Base-by-base conservation (phyloP, 2,113 vertebrate genomes). In the Apteryx owenii region DNA sequence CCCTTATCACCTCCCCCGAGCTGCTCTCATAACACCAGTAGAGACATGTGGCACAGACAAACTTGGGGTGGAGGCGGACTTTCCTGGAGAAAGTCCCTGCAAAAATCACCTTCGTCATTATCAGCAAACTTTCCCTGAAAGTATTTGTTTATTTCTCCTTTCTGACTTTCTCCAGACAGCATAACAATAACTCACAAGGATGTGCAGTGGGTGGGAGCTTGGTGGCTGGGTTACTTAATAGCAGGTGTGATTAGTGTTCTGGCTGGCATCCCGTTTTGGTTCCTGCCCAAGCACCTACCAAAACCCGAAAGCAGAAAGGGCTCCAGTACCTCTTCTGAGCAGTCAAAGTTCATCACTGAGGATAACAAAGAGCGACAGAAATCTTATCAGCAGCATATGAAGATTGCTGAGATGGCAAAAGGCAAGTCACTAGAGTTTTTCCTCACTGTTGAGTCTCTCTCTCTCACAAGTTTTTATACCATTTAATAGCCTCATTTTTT, bases 211-310 rank as follows among this genome's bases (percentile, higher is more conserved):
- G 99, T 99, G 5, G 99, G 99, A 9, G 99, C 99, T 4, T 99
- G 99, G 99, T 99, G 99, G 99, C 98, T 99, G 61, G 99, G 99
- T 8, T 99, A 99, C 96, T 97, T 99, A n/a, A 98, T 99, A 62
- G 98, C 99, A 10, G 99, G 99, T 7, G 29, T 70, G 42, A 81
- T 99, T 80, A 99, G 98, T 4, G 31, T 99, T 42, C 88, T 99
- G 62, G 98, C 99, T 2, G 97, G 99, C 13, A 94, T 99, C 66
- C 99, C 99, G 26, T 99, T 99, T 96, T 99, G 99, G 99, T 99
- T 99, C 97, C 97, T 99, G 90, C 99, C 99, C 5, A 99, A 98
- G 93, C 98, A 98, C 19, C 98, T 99, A 33, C 98, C 98, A 0
- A 93, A 97, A 51, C 97, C 98, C 2, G 96, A 96, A 70, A 81